Evolutionary conservation across 1,140 invertebrate genomes (phyloP).

Genomic region (Drosophila nigrodunni): DNA sequence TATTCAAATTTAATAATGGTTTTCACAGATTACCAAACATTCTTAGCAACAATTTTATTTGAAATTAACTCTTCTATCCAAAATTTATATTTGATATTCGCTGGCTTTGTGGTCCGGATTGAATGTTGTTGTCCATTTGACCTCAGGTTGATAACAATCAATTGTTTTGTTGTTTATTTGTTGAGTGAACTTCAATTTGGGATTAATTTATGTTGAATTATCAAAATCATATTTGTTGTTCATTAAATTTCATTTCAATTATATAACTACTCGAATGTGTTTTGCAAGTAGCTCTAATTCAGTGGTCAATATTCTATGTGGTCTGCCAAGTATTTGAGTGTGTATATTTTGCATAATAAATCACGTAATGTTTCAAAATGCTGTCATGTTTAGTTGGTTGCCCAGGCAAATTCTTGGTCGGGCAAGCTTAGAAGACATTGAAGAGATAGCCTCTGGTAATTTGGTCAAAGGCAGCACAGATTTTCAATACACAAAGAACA

Average conservation of each 20-base stretch:
- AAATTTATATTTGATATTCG: constrained; percentile 23
- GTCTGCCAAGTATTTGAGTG: constrained; percentile 62
- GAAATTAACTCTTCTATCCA: not conserved
- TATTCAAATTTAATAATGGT: too few relatives aligned
- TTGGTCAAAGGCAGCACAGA: constrained; percentile 11
- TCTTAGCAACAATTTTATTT: constrained; percentile 3
- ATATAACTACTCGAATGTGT: constrained; percentile 52
- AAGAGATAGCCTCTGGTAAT: constrained; percentile 20
- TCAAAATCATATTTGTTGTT: constrained; percentile 72
- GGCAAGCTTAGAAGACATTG: constrained; percentile 59
- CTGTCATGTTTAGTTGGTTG: constrained; percentile 77
- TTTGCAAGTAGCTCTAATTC: constrained; percentile 61
- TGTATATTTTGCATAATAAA: constrained; percentile 75
- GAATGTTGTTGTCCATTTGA: constrained; percentile 27
- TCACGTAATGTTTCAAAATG: constrained; percentile 82
- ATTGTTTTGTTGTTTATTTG: constrained; percentile 32
- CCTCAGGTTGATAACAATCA: constrained; percentile 27
- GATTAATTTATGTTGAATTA: constrained; percentile 75
- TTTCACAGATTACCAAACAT: too few relatives aligned
- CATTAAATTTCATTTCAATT: constrained; percentile 78
- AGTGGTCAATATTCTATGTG: constrained; percentile 66
- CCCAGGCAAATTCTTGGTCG: constrained; percentile 48
- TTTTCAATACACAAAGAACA: not conserved
- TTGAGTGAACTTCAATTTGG: constrained; percentile 36
- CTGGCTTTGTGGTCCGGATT: constrained; percentile 35